These are phyloP conservation scores for Euschistus heros DNA, from an alignment of 1,140 invertebrate species.

Conservation along the genomic window DNA sequence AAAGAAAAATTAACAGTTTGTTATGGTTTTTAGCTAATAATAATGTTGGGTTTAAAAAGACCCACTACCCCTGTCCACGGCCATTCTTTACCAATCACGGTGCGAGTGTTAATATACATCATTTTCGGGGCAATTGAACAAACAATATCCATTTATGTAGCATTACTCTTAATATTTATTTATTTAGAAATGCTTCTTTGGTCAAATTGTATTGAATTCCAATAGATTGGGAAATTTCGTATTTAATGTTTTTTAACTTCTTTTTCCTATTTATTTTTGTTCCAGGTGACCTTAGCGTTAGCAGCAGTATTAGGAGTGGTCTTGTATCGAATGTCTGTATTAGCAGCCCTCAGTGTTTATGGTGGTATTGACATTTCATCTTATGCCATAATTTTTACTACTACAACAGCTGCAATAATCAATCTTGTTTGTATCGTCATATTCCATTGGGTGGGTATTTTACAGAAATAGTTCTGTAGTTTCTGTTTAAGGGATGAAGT, in stretches of 20 bases:
- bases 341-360: constrained; percentile 55
- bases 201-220: background rate
- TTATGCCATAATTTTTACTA: constrained; percentile 67
- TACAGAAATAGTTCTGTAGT: background rate
- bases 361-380: constrained; percentile 51
- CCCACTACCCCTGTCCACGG: no score
- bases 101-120: no score
- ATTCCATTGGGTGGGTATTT: constrained; percentile 66
- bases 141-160: no score
- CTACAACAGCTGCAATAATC: constrained; percentile 71
- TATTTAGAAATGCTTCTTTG: no score
- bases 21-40: no score
- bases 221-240: no score
- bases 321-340: constrained; percentile 77
- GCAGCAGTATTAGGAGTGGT: constrained; percentile 83
- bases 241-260: background rate
- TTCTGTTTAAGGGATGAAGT: background rate
- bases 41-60: no score
- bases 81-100: no score
- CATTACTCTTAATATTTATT: no score
- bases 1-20: no score
- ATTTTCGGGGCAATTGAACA: no score
- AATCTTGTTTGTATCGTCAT: constrained; percentile 78
- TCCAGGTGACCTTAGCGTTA: constrained; percentile 61
- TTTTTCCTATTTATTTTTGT: background rate